These are phyloP conservation scores for Morpho helenor DNA, from an alignment of 2,888 invertebrate species.

Conservation along the genomic window DNA sequence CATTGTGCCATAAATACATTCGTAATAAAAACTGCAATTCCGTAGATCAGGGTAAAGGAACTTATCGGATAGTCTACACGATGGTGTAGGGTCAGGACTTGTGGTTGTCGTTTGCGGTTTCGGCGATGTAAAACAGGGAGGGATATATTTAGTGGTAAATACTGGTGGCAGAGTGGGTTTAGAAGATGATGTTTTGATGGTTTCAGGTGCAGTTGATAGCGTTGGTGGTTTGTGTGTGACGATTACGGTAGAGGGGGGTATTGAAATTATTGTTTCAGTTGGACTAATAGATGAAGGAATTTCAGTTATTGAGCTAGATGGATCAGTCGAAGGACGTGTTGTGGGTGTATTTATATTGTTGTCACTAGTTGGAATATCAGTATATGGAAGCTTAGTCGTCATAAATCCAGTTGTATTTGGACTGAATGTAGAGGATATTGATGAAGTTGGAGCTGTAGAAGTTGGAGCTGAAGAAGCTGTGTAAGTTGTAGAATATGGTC, in stretches of 20 bases:
- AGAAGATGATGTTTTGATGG: not conserved
- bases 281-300: too few relatives aligned
- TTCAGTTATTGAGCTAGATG: too few relatives aligned
- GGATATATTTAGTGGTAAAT: constrained; percentile 3
- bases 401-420: not conserved
- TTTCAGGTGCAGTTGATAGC: not conserved
- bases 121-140: constrained; percentile 10
- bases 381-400: not conserved
- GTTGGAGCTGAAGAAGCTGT: not conserved
- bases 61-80: constrained; percentile 4
- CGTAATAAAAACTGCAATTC: constrained; percentile 18
- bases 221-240: not conserved
- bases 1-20: constrained; percentile 16
- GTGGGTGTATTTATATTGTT: not conserved
- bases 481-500: not conserved
- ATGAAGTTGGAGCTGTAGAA: not conserved
- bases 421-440: not conserved
- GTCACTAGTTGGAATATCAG: not conserved
- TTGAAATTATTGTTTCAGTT: not conserved
- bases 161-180: constrained; percentile 8
- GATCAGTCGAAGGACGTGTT: not conserved
- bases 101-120: not conserved
- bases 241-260: not conserved
- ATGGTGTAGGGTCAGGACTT: not conserved
- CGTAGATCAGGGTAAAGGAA: constrained; percentile 15